Evolutionary conservation across 2,797 vertebrate genomes (phyloP), one percentile per base, ranked within the genome.

Genomic region (Percopsis omiscomaycus): DNA sequence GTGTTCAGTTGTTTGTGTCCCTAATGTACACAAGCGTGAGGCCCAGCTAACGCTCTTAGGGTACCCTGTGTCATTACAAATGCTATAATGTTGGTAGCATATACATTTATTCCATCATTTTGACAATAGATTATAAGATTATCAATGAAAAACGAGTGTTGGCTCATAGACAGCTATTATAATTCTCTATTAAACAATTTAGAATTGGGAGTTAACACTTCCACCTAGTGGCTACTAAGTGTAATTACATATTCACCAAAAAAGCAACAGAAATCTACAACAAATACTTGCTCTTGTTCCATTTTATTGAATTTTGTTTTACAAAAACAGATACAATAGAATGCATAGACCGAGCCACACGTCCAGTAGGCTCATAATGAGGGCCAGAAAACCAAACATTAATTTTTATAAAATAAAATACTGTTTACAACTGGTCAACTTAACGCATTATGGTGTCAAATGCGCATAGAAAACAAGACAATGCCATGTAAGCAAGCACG

Each of bases 281-380:
- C 54, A 56, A 37, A 32, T 16, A 80, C 37, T 77, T 82, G 68
- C 77, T 87, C 68, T 83, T 58, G 67, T 82, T 83, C 64, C 65
- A 69, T 70, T 89, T 90, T 86, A 89, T 88, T 88, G 67, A 73
- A 75, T 73, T 75, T 74, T 75, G 65, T 86, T 82, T 83, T 79
- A 89, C 81, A 89, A 89, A 89, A 89, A 82, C 77, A 80, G 72
- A 64, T 78, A 69, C 79, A 64, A 84, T 61, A 86, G 73, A 83
- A 90, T 87, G 88, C 88, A 88, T 82, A 88, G 85, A 77, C 62
- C 0, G 69, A 86, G 82, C 61, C 68, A 14, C 63, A 61, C 69
- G 63, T 66, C 62, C 52, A 64, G 66, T 8, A 3, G 59, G 70
- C 81, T 81, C 80, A 70, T 67, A 61, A 67, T 37, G 57, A 49